Evolutionary conservation across 1,140 invertebrate genomes (phyloP).

Genomic region (Drosophila nigromelanica): DNA sequence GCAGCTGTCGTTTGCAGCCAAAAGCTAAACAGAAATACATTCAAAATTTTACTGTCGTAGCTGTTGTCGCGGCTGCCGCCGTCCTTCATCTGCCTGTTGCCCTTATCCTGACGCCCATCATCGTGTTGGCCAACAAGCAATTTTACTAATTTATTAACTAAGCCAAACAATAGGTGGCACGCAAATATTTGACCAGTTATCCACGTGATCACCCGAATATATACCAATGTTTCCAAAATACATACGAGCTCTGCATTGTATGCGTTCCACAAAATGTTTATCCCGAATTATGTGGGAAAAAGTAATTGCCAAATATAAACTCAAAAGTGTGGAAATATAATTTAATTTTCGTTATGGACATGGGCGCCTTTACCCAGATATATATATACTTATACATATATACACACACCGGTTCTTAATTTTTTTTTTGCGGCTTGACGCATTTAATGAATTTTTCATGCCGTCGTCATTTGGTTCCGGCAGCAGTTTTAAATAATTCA

Average conservation of each 20-base stretch:
- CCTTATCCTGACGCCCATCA: slow-evolving; percentile 6
- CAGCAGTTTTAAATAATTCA: slow-evolving; percentile 57
- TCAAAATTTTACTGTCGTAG: slow-evolving; percentile 65
- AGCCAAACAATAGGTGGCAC: slow-evolving; percentile 44
- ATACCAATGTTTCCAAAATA: background rate
- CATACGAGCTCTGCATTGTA: background rate
- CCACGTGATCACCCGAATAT: slow-evolving; percentile 10
- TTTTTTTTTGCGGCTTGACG: slow-evolving; percentile 64
- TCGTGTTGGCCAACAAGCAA: slow-evolving; percentile 51
- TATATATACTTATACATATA: background rate
- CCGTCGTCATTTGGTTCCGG: slow-evolving; percentile 46
- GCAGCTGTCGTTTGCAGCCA: slow-evolving; percentile 55
- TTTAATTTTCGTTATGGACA: background rate
- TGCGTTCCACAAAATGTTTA: background rate
- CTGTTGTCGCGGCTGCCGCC: slow-evolving; percentile 26
- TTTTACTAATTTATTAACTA: slow-evolving; percentile 81
- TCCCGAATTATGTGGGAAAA: slow-evolving; percentile 3
- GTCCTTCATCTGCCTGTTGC: background rate
- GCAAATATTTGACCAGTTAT: slow-evolving; percentile 61
- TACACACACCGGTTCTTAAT: background rate
- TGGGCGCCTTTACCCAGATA: background rate
- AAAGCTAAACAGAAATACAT: slow-evolving; percentile 42
- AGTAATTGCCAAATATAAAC: slow-evolving; percentile 25
- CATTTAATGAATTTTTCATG: slow-evolving; percentile 79
- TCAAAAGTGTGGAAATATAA: slow-evolving; percentile 15